These are phyloP conservation scores for Drosophila ironensis DNA, from an alignment of 1,140 invertebrate species.

Conservation along the genomic window DNA sequence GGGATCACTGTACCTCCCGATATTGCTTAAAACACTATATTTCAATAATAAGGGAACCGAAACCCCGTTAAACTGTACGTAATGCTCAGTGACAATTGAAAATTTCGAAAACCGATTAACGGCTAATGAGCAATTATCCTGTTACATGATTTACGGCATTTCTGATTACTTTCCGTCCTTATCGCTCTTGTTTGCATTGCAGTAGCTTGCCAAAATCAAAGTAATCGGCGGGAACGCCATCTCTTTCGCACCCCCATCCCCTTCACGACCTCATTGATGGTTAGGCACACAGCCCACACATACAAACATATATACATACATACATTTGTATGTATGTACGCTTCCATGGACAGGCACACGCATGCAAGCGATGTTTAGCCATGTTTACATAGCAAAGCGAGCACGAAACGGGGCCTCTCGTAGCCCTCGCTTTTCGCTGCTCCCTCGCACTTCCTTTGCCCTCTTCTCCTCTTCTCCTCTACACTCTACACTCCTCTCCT, in stretches of 20 bases:
- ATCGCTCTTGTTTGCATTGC: not conserved
- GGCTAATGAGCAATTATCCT: too few relatives aligned
- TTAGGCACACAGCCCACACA: too few relatives aligned
- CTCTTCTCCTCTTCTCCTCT: constrained; percentile 20
- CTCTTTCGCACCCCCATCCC: not conserved
- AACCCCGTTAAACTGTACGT: too few relatives aligned
- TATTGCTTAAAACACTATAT: too few relatives aligned
- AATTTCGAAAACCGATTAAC: too few relatives aligned
- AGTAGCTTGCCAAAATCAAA: constrained; percentile 40
- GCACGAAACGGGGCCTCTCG: constrained; percentile 68
- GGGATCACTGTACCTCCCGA: too few relatives aligned
- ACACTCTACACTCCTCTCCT: constrained; percentile 3
- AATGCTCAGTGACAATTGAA: too few relatives aligned
- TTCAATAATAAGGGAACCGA: too few relatives aligned
- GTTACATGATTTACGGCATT: too few relatives aligned
- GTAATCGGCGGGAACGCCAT: constrained; percentile 15
- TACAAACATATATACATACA: not conserved
- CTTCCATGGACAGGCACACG: constrained; percentile 12
- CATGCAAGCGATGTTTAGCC: constrained; percentile 49
- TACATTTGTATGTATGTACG: constrained; percentile 8
- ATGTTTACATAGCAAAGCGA: constrained; percentile 73
- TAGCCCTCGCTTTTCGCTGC: constrained; percentile 17
- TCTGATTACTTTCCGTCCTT: not conserved
- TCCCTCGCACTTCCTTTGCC: not conserved
- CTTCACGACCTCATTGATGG: too few relatives aligned